phyloP scores from a whole-genome alignment of 53 echinoderm and acorn worm genomes.

The Holothuria leucospilota region DNA sequence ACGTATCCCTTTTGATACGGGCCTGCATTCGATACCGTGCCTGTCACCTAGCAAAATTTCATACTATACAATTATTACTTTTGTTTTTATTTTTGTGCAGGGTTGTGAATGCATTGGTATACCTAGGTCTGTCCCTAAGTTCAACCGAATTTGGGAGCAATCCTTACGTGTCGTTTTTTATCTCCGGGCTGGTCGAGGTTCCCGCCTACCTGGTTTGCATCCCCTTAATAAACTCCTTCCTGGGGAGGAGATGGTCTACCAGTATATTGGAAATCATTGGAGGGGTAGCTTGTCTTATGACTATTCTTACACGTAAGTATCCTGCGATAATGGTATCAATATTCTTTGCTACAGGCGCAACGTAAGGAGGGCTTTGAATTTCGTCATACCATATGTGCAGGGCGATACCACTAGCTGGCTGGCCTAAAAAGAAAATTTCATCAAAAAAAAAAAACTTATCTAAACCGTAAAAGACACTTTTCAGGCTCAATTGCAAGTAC shows the following conservation, averaged over 20 bases:
- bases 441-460: no score
- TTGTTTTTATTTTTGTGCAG: constrained; percentile 6
- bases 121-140: constrained; percentile 62
- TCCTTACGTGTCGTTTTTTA: constrained; percentile 60
- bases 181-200: constrained; percentile 71
- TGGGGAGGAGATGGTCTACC: constrained; percentile 63
- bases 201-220: constrained; percentile 64
- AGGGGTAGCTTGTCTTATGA: constrained; percentile 47
- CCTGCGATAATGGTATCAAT: no score
- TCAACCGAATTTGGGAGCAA: constrained; percentile 54
- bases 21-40: no score
- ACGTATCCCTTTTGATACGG: no score
- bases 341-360: no score
- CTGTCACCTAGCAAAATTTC: no score
- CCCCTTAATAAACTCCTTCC: constrained; percentile 44
- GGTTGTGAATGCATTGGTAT: constrained; percentile 63
- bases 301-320: not conserved
- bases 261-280: constrained; percentile 60
- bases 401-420: no score
- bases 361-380: no score
- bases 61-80: not conserved
- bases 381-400: no score
- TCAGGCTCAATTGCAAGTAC: no score
- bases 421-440: no score
- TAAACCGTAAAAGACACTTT: no score